phyloP scores from a whole-genome alignment of 1,140 invertebrate genomes.

The Macrosteles quadrilineatus region DNA sequence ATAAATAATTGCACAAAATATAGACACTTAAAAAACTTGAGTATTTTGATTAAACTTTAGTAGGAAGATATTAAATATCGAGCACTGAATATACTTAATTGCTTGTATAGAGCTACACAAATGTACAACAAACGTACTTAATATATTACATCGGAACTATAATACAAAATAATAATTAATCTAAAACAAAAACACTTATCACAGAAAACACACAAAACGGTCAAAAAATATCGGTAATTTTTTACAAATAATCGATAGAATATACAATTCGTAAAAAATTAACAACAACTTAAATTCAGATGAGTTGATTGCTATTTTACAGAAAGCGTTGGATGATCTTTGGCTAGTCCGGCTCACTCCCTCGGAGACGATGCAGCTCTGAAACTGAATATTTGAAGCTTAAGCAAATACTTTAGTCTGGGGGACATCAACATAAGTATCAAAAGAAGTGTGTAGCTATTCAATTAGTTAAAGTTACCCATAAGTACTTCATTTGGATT shows the following conservation, averaged over 20 bases:
- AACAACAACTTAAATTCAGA: background rate
- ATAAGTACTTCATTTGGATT: too few relatives aligned
- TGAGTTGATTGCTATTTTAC: background rate
- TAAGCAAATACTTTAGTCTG: too few relatives aligned
- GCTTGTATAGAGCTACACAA: constrained; percentile 38
- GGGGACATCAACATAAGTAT: too few relatives aligned
- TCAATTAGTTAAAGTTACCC: too few relatives aligned
- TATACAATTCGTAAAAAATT: background rate
- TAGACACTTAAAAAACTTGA: constrained; percentile 31
- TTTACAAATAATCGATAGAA: constrained; percentile 19
- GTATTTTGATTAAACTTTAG: constrained; percentile 39
- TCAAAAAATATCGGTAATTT: background rate
- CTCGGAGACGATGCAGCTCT: background rate
- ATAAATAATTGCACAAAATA: constrained; percentile 41
- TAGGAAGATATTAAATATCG: constrained; percentile 39
- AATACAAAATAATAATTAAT: constrained; percentile 39
- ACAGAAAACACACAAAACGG: constrained; percentile 39
- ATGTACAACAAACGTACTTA: constrained; percentile 37
- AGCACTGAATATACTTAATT: constrained; percentile 32
- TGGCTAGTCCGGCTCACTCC: background rate
- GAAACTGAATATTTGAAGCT: constrained; percentile 16
- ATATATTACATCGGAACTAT: constrained; percentile 37
- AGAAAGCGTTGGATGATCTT: background rate
- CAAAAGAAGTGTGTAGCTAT: too few relatives aligned
- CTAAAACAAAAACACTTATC: constrained; percentile 40